Conservation (phyloP, 2,888 invertebrate genomes). For the Thumatha senex region DNA sequence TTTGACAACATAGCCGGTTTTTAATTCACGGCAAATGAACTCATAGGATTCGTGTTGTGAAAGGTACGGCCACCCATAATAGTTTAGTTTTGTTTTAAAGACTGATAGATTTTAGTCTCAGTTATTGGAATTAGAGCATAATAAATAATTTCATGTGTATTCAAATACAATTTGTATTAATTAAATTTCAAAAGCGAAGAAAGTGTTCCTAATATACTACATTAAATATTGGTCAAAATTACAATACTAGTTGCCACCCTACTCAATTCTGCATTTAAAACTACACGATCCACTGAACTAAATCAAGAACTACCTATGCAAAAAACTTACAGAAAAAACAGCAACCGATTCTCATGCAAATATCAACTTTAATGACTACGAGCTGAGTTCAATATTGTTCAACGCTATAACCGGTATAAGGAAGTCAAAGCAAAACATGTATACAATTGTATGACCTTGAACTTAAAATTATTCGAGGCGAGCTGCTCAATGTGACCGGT, state of each 20-base stretch:
- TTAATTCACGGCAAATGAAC: neutral
- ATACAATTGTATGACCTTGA: conserved; percentile 69
- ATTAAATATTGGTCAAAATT: too few species aligned
- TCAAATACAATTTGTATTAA: too few species aligned
- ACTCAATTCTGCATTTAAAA: conserved; percentile 36
- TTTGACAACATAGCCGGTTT: neutral
- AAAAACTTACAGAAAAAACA: conserved; percentile 39
- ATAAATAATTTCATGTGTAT: too few species aligned
- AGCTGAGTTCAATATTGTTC: conserved; percentile 24
- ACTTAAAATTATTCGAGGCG: conserved; percentile 63
- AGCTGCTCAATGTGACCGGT: conserved; percentile 49
- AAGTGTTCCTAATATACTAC: too few species aligned
- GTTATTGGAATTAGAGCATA: too few species aligned
- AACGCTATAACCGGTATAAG: conserved; percentile 50
- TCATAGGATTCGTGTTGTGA: neutral
- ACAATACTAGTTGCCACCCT: conserved; percentile 35
- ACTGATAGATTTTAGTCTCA: too few species aligned
- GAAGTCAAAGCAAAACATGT: conserved; percentile 63
- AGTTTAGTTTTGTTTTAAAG: neutral
- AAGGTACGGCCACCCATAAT: neutral
- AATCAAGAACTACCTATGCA: conserved; percentile 36
- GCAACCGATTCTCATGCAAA: conserved; percentile 22
- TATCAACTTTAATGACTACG: conserved; percentile 15
- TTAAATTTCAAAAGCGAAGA: too few species aligned
- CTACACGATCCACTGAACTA: conserved; percentile 45